phyloP scores from a whole-genome alignment of 1,140 invertebrate species.

The Polyergus mexicanus region DNA sequence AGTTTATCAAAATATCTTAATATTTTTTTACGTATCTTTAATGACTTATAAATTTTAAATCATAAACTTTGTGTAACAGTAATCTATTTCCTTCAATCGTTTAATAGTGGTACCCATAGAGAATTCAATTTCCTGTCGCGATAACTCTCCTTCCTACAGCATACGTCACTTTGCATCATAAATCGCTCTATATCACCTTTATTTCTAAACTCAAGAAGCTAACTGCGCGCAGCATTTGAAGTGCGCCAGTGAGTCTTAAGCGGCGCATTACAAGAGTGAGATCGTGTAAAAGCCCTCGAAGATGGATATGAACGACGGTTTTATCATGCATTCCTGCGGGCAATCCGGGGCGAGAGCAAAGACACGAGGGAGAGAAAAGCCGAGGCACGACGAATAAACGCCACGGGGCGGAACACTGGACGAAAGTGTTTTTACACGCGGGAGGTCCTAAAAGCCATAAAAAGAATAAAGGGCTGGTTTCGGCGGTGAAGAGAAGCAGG shows the following conservation, averaged over 20 bases:
- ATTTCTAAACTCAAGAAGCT: constrained; percentile 1
- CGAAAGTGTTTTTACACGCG: constrained; percentile 80
- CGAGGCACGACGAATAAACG: constrained; percentile 27
- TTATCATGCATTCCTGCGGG: constrained; percentile 57
- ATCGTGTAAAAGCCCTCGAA: constrained; percentile 32
- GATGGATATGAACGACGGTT: constrained; percentile 54
- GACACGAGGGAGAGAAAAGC: constrained; percentile 15
- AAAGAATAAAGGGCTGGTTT: constrained; percentile 37
- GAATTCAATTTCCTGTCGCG: background rate
- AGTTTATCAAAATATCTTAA: constrained; percentile 4
- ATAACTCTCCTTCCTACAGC: background rate
- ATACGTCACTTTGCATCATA: constrained; percentile 5
- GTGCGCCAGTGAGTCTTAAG: constrained; percentile 17
- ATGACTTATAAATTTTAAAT: background rate
- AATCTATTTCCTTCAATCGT: background rate
- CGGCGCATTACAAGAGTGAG: constrained; percentile 33
- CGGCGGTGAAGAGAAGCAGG: background rate
- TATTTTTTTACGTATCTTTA: background rate
- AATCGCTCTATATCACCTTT: constrained; percentile 13
- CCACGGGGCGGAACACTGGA: constrained; percentile 63
- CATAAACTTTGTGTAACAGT: background rate
- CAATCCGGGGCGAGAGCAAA: constrained; percentile 35
- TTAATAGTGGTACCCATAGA: background rate
- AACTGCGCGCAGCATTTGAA: constrained; percentile 5
- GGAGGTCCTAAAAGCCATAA: constrained; percentile 77